A percentile compares a stretch with the other conserved stretches of the same genome.
Conservation (phyloP, 2,797 vertebrate genomes). For the Mustela erminea region DNA sequence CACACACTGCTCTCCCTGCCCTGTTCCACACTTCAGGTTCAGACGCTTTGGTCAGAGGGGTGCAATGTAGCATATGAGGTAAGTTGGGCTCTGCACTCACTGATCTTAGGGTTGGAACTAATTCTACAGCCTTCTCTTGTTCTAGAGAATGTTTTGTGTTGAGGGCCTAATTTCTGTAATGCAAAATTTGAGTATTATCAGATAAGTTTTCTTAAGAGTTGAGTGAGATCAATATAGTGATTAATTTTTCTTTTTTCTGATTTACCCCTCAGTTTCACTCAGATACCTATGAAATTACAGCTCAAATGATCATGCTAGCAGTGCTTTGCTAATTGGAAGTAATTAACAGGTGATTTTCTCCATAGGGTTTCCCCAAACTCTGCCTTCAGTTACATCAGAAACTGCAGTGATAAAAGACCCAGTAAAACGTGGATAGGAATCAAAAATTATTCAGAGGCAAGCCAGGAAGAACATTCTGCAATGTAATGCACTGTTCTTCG, state of each 20-base stretch:
- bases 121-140: conserved; percentile 76
- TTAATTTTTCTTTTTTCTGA: conserved; percentile 16
- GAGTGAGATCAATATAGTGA: background rate
- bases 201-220: background rate
- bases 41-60: conserved; percentile 88
- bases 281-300: conserved; percentile 12
- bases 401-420: background rate
- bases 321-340: background rate
- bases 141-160: conserved; percentile 75
- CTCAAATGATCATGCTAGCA: background rate
- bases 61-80: conserved; percentile 83
- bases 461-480: background rate
- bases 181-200: background rate
- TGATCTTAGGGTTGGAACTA: conserved; percentile 82
- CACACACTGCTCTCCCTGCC: conserved; percentile 86
- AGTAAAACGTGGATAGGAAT: background rate
- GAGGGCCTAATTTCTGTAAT: conserved; percentile 31
- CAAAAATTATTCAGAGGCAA: background rate
- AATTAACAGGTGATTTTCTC: background rate
- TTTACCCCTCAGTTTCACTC: conserved; percentile 12
- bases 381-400: background rate
- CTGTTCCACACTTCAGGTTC: conserved; percentile 87
- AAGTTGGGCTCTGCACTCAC: conserved; percentile 84
- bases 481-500: background rate
- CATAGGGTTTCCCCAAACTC: background rate